Percentiles rank a stretch among this genome's conserved stretches.
Evolutionary conservation across 2,888 invertebrate genomes (phyloP).

Genomic region (Tanytarsus gracilentus): DNA sequence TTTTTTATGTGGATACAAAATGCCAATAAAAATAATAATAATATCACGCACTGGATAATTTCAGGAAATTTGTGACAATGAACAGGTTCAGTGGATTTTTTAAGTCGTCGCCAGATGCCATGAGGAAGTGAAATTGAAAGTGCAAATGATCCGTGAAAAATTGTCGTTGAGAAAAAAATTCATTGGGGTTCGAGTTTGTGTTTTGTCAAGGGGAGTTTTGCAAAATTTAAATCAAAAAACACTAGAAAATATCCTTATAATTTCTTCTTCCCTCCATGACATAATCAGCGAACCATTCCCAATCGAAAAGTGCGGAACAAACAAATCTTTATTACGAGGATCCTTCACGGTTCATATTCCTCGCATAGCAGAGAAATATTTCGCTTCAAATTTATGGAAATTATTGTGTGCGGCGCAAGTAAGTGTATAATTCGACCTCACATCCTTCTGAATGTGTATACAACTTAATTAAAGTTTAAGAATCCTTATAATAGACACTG

Average conservation of each 20-base stretch:
- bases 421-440: conserved; percentile 19
- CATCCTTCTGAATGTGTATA: conserved; percentile 25
- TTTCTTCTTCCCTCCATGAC: too few relatives aligned
- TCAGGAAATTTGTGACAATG: conserved; percentile 13
- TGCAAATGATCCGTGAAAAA: conserved; percentile 29
- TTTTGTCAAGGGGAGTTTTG: too few relatives aligned
- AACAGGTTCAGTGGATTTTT: not conserved
- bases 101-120: conserved; percentile 18
- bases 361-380: not conserved
- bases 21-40: too few relatives aligned
- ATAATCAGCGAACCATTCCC: not conserved
- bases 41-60: conserved; percentile 9
- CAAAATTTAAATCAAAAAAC: too few relatives aligned
- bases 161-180: too few relatives aligned
- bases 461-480: conserved; percentile 27
- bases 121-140: conserved; percentile 19
- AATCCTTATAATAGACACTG: not conserved
- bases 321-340: conserved; percentile 27
- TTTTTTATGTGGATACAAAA: conserved; percentile 26
- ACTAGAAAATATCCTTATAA: too few relatives aligned
- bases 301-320: conserved; percentile 21
- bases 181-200: too few relatives aligned
- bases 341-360: conserved; percentile 16
- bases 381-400: not conserved
- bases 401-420: not conserved